phyloP scores from a whole-genome alignment of 2,888 invertebrate species.

The Metalampra italica region DNA sequence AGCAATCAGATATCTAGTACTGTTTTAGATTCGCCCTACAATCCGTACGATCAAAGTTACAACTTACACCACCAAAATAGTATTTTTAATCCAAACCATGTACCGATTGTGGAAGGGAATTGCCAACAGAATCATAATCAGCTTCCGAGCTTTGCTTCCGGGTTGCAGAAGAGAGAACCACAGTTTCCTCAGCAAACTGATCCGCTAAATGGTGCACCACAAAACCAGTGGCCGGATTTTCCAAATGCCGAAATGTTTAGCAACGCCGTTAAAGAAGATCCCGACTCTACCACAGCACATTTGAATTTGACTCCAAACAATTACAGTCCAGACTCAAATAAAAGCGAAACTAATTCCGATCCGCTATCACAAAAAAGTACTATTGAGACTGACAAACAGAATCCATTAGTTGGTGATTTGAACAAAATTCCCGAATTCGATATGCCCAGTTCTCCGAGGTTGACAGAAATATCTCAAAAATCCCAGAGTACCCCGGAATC shows the following conservation, averaged over 20 bases:
- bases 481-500: conserved; percentile 61
- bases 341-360: conserved; percentile 69
- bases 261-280: conserved; percentile 83
- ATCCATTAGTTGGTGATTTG: conserved; percentile 40
- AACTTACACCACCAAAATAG: conserved; percentile 82
- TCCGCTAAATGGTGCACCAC: conserved; percentile 34
- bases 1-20: conserved; percentile 92
- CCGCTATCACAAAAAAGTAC: conserved; percentile 43
- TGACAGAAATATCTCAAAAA: conserved; percentile 67
- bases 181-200: conserved; percentile 36
- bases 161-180: conserved; percentile 62
- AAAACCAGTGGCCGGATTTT: conserved; percentile 71
- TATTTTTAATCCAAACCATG: conserved; percentile 77
- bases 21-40: conserved; percentile 84
- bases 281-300: conserved; percentile 85
- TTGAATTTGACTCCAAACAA: conserved; percentile 67
- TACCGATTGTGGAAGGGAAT: conserved; percentile 70
- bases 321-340: conserved; percentile 71
- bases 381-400: conserved; percentile 49
- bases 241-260: conserved; percentile 62
- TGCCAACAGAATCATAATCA: conserved; percentile 60
- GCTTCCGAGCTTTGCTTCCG: conserved; percentile 63
- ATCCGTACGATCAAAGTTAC: conserved; percentile 80
- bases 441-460: conserved; percentile 63
- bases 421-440: conserved; percentile 66